Evolutionary conservation across 2,888 invertebrate genomes (phyloP).

Genomic region (Drosophila merina): DNA sequence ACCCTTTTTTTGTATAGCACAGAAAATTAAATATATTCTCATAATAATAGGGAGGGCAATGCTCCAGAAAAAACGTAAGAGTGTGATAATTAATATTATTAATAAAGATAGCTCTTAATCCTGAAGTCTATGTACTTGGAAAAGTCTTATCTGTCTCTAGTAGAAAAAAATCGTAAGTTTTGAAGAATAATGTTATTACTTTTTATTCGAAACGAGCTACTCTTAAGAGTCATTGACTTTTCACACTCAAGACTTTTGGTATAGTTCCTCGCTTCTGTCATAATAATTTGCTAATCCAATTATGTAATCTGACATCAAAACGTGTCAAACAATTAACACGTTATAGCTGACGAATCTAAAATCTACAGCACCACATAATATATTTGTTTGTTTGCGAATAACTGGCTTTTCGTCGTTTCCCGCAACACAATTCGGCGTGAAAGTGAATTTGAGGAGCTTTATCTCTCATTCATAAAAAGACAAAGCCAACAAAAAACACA

Average conservation of each 20-base stretch:
- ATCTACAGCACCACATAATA: constrained; percentile 13
- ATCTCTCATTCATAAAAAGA: constrained; percentile 31
- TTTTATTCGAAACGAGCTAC: neutral
- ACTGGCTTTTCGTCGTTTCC: constrained; percentile 18
- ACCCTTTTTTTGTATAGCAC: neutral
- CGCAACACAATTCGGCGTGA: constrained; percentile 27
- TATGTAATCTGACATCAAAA: constrained; percentile 27
- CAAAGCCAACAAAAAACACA: constrained; percentile 15
- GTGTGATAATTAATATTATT: neutral
- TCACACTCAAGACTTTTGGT: neutral
- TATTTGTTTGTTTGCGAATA: constrained; percentile 16
- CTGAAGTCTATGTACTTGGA: neutral
- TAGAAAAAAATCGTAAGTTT: neutral
- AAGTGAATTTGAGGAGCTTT: constrained; percentile 31
- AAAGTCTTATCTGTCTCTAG: neutral
- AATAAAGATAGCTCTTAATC: neutral
- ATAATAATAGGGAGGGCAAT: neutral
- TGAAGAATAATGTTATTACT: neutral
- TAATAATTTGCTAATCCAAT: constrained; percentile 34
- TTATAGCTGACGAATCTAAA: constrained; percentile 28
- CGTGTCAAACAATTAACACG: constrained; percentile 43
- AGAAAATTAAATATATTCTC: neutral
- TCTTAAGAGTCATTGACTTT: constrained; percentile 18
- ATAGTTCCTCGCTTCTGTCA: constrained; percentile 4
- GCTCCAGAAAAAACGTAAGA: neutral